A percentile compares a stretch with the other conserved stretches of the same genome.
phyloP scores from a whole-genome alignment of 2,888 invertebrate species.

The Liopterus haemorrhoidalis region DNA sequence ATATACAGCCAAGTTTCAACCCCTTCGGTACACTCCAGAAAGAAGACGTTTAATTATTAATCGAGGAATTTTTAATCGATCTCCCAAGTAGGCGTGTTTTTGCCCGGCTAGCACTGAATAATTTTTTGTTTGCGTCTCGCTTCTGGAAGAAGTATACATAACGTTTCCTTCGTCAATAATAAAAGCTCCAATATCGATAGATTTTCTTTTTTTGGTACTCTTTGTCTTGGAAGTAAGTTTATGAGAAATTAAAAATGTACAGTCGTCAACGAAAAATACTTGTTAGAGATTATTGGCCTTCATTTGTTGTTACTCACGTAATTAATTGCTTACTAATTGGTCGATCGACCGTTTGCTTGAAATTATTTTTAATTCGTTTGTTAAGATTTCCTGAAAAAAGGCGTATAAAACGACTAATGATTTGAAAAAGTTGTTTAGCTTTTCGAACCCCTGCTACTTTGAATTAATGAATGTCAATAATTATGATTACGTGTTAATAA shows the following conservation, averaged over 20 bases:
- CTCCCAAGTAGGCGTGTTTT: constrained; percentile 35
- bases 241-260: constrained; percentile 17
- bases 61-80: constrained; percentile 38
- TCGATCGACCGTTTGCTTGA: no score
- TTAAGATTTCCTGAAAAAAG: no score
- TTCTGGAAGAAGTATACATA: not conserved
- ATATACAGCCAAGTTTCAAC: constrained; percentile 23
- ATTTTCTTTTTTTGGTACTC: constrained; percentile 11
- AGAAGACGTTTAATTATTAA: constrained; percentile 38
- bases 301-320: no score
- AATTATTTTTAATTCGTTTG: no score
- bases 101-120: constrained; percentile 18
- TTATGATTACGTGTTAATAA: no score
- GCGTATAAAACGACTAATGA: no score
- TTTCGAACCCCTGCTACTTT: no score
- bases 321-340: no score
- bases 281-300: no score
- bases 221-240: constrained; percentile 12
- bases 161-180: constrained; percentile 13
- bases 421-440: no score
- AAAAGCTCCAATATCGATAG: constrained; percentile 6
- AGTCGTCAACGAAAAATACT: no score
- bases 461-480: no score
- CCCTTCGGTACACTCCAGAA: constrained; percentile 32
- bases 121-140: constrained; percentile 15